Evolutionary conservation across 2,888 invertebrate species (phyloP).

Genomic region (Deilephila porcellus): DNA sequence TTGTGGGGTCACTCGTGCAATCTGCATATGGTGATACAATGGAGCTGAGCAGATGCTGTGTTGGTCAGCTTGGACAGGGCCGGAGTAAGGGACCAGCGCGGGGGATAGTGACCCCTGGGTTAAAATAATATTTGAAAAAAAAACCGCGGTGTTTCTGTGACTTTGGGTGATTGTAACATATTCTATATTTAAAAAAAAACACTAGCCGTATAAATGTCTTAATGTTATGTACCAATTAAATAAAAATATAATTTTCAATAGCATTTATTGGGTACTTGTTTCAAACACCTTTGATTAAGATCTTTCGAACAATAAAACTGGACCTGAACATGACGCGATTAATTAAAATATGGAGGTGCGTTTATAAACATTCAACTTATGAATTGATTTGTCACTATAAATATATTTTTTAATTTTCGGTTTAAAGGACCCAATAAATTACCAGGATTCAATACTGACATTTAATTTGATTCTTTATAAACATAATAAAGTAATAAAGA

Average conservation of each 20-base stretch:
- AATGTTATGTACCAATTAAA: no score
- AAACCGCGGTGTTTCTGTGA: background rate
- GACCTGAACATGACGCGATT: no score
- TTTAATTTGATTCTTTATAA: background rate
- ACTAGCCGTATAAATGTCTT: no score
- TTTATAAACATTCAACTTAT: no score
- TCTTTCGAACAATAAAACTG: no score
- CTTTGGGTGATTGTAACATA: no score
- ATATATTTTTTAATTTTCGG: background rate
- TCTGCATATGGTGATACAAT: conserved; percentile 32
- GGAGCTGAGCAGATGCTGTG: conserved; percentile 48
- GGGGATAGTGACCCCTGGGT: background rate
- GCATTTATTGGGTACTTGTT: no score
- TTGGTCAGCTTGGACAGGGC: conserved; percentile 5
- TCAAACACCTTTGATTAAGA: no score
- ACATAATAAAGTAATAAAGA: background rate
- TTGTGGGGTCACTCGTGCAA: conserved; percentile 12
- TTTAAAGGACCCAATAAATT: background rate
- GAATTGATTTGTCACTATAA: no score
- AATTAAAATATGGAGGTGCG: no score
- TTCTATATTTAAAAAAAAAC: no score
- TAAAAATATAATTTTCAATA: no score
- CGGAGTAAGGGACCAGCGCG: background rate
- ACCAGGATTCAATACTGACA: background rate
- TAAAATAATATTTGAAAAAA: background rate